Conservation (phyloP, 64 coral and sea anemone genomes). For the Montipora efflorescens region DNA sequence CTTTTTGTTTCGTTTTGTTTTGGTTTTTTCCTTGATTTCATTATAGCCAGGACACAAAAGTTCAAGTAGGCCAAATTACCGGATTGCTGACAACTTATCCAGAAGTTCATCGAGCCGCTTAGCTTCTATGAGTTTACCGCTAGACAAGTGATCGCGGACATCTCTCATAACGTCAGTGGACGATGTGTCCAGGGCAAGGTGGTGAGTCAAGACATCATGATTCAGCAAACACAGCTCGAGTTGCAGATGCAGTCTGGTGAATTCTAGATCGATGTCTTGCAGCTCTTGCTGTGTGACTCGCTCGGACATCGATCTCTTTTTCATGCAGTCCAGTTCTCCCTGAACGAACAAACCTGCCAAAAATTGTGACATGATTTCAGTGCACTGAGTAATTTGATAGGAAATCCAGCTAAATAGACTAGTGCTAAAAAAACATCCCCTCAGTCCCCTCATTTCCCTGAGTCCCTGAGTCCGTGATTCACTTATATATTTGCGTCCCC, state of each 20-base stretch:
- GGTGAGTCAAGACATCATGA: not conserved
- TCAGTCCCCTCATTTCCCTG: too few species aligned
- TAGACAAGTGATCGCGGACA: not conserved
- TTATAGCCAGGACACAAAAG: too few species aligned
- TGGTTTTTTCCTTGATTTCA: too few species aligned
- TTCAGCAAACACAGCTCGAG: constrained; percentile 54
- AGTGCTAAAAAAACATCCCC: too few species aligned
- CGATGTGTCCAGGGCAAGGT: not conserved
- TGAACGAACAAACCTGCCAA: too few species aligned
- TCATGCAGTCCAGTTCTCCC: too few species aligned
- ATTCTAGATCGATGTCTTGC: constrained; percentile 51
- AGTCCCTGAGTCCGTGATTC: too few species aligned
- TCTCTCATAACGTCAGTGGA: not conserved
- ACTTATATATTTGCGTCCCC: too few species aligned
- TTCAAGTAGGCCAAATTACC: not conserved
- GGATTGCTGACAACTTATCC: not conserved
- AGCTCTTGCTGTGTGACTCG: constrained; percentile 30
- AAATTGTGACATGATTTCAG: too few species aligned
- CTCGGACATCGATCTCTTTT: not conserved
- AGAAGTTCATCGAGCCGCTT: not conserved
- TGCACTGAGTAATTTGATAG: too few species aligned
- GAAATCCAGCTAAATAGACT: too few species aligned
- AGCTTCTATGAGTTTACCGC: constrained; percentile 20
- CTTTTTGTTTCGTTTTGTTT: too few species aligned
- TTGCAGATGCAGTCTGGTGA: constrained; percentile 47